Conservation (phyloP, 2,113 vertebrate genomes). For the Hippocampus guttulatus region DNA sequence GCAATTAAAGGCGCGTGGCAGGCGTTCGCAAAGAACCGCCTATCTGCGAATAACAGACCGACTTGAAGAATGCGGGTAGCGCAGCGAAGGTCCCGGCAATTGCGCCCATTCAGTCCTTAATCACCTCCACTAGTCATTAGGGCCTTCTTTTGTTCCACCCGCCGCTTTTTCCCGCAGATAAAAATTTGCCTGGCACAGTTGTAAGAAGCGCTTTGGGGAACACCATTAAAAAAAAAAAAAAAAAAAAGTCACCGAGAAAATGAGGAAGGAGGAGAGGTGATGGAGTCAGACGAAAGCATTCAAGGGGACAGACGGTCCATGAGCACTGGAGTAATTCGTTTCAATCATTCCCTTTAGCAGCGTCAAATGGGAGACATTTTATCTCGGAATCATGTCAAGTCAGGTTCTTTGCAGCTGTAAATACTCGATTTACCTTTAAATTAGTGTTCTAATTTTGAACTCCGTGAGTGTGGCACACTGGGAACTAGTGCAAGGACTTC, state of each 20-base stretch:
- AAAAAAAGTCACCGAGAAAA: conserved; percentile 39
- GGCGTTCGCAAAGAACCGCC: conserved; percentile 24
- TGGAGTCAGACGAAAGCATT: conserved; percentile 37
- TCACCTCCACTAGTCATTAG: conserved; percentile 68
- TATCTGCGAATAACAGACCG: conserved; percentile 62
- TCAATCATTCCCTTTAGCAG: conserved; percentile 20
- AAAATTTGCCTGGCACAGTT: conserved; percentile 39
- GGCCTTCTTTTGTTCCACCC: conserved; percentile 59
- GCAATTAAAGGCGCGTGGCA: conserved; percentile 57
- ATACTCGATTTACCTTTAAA: conserved; percentile 13
- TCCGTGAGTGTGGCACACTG: not conserved
- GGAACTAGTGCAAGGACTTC: not conserved
- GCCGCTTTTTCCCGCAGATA: conserved; percentile 45
- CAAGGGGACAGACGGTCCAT: conserved; percentile 20
- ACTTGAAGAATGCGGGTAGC: conserved; percentile 28
- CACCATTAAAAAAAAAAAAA: conserved; percentile 32
- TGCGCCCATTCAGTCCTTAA: conserved; percentile 60
- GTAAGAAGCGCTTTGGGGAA: conserved; percentile 41
- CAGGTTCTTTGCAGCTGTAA: conserved; percentile 22
- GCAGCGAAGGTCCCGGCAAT: conserved; percentile 41
- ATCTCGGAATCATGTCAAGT: conserved; percentile 16
- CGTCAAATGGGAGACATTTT: conserved; percentile 9
- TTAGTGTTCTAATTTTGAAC: conserved; percentile 17
- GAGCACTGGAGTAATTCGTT: conserved; percentile 28
- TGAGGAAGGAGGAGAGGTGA: conserved; percentile 21